phyloP scores from a whole-genome alignment of 1,140 invertebrate genomes.

The Zaprionus capensis region DNA sequence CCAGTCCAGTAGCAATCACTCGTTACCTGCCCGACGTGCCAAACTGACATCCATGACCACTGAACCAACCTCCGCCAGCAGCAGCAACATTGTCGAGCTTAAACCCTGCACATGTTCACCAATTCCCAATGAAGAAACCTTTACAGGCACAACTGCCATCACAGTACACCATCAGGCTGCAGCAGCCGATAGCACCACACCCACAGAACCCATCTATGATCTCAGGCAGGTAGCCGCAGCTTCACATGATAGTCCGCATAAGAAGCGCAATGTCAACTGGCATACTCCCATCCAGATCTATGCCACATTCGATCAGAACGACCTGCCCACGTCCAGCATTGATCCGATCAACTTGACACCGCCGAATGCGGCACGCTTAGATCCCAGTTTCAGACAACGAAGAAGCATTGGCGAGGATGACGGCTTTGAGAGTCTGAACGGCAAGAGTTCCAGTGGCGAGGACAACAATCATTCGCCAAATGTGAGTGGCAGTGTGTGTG shows the following conservation, averaged over 20 bases:
- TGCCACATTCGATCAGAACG: slow-evolving; percentile 58
- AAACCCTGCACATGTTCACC: slow-evolving; percentile 15
- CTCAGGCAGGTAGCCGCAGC: slow-evolving; percentile 45
- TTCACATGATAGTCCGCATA: slow-evolving; percentile 57
- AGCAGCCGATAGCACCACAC: slow-evolving; percentile 30
- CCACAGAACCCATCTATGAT: slow-evolving; percentile 48
- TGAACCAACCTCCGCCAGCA: slow-evolving; percentile 12
- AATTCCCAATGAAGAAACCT: slow-evolving; percentile 54
- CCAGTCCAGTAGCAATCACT: slow-evolving; percentile 49
- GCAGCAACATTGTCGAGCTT: slow-evolving; percentile 14
- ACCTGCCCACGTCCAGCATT: slow-evolving; percentile 58
- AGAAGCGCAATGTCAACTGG: slow-evolving; percentile 84
- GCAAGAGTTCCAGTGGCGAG: slow-evolving; percentile 91
- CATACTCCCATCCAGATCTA: slow-evolving; percentile 78
- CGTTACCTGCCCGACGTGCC: slow-evolving; percentile 42
- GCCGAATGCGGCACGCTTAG: slow-evolving; percentile 8
- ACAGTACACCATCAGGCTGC: slow-evolving; percentile 32
- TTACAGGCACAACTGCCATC: slow-evolving; percentile 57
- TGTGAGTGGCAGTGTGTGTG: slow-evolving; percentile 11
- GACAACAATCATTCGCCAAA: slow-evolving; percentile 84
- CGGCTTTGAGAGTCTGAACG: slow-evolving; percentile 94
- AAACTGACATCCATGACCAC: slow-evolving; percentile 33
- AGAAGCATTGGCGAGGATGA: slow-evolving; percentile 88
- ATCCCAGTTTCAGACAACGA: slow-evolving; percentile 38
- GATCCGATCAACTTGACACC: slow-evolving; percentile 9